Percentiles rank a stretch among this genome's conserved stretches.
phyloP scores from a whole-genome alignment of 2,797 vertebrate genomes.

The Oryzias dopingdopingensis region DNA sequence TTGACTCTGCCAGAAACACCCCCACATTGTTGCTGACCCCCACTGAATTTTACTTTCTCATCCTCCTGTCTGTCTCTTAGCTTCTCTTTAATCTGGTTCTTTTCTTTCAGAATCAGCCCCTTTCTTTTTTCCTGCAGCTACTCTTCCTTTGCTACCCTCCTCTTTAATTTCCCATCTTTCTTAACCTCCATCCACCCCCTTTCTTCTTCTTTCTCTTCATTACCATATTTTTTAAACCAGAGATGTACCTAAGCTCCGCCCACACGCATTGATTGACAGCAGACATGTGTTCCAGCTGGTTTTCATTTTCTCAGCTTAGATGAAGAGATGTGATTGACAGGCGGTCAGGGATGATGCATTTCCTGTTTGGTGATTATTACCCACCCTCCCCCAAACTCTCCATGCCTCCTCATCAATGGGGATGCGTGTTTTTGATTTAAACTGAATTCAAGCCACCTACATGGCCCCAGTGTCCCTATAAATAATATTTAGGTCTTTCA shows the following conservation, averaged over 20 bases:
- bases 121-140: background rate
- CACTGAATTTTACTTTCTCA: constrained; percentile 15
- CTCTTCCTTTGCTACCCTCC: background rate
- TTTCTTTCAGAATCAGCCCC: background rate
- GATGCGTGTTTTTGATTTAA: constrained; percentile 5
- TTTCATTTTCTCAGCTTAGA: constrained; percentile 33
- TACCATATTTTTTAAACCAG: background rate
- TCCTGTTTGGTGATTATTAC: constrained; percentile 50
- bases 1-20: constrained; percentile 29
- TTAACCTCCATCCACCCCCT: too few species aligned
- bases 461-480: too few species aligned
- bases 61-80: constrained; percentile 11
- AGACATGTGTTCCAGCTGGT: constrained; percentile 34
- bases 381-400: constrained; percentile 44
- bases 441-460: background rate
- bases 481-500: too few species aligned
- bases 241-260: background rate
- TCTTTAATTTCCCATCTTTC: background rate
- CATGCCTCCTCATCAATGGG: constrained; percentile 4
- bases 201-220: too few species aligned
- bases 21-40: constrained; percentile 3
- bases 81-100: background rate
- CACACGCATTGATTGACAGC: constrained; percentile 16
- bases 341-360: constrained; percentile 37
- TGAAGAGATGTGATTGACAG: constrained; percentile 38